Percentiles rank a stretch among this genome's conserved stretches.
Conservation (phyloP, 37 sponge, comb jelly and placozoan species). For the Trichoplax adhaerens region DNA sequence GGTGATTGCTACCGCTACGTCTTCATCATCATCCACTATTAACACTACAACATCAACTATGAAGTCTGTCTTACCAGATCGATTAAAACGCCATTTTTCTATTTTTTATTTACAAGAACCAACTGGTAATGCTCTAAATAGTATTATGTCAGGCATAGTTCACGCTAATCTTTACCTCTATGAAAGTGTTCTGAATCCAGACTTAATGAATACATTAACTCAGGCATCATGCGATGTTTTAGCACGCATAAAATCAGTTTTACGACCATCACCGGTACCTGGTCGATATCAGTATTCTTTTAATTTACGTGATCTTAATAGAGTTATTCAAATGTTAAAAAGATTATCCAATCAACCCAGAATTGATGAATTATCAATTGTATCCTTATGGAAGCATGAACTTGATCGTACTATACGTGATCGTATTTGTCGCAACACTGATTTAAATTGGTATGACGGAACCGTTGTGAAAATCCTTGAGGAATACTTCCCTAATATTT, state of each 20-base stretch:
- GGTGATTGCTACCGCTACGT: constrained; percentile 23
- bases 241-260: constrained; percentile 4
- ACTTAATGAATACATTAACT: background rate
- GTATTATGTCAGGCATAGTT: no score
- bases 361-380: constrained; percentile 15
- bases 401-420: constrained; percentile 32
- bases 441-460: no score
- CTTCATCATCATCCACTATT: no score
- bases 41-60: no score
- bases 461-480: no score
- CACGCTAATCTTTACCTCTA: no score
- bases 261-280: constrained; percentile 12
- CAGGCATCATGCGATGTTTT: constrained; percentile 9
- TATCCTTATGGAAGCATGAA: constrained; percentile 41
- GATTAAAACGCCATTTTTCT: no score
- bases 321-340: background rate
- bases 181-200: no score
- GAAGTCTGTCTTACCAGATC: no score
- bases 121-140: no score
- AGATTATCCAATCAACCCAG: constrained; percentile 2
- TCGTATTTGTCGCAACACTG: constrained; percentile 24
- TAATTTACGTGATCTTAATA: background rate
- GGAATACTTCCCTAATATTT: no score
- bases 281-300: constrained; percentile 19
- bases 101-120: no score